Percentiles rank a stretch among this genome's conserved stretches.
Conservation (phyloP, 2,797 vertebrate genomes). For the Sebastes hubbsi region DNA sequence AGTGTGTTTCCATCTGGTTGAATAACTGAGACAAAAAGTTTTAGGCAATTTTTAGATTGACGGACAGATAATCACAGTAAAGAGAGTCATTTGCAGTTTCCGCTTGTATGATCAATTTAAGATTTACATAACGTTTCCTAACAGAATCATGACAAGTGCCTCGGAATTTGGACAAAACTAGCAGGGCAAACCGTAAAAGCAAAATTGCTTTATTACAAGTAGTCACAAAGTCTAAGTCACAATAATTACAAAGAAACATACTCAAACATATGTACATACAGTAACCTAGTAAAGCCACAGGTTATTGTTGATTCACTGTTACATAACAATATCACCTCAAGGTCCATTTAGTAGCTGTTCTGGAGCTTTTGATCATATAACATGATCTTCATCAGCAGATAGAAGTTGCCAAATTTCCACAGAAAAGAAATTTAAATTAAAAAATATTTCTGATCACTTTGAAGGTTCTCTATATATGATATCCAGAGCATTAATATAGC, state of each 20-base stretch:
- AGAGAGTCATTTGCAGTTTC: neutral
- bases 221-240: neutral
- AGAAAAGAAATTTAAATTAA: neutral
- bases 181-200: neutral
- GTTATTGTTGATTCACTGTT: neutral
- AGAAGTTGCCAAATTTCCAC: neutral
- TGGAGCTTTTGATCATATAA: neutral
- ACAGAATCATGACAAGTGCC: neutral
- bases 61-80: neutral
- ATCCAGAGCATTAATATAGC: too few species aligned
- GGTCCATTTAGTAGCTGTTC: neutral
- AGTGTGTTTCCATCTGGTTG: constrained; percentile 24
- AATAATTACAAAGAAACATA: neutral
- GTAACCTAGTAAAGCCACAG: neutral
- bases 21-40: constrained; percentile 11
- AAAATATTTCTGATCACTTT: neutral
- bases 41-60: neutral
- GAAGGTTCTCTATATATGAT: too few species aligned
- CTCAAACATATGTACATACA: neutral
- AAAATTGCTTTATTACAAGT: neutral
- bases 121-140: neutral
- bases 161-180: neutral
- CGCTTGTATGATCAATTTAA: neutral
- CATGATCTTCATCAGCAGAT: neutral
- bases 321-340: neutral